Conservation (phyloP, 2,888 invertebrate species). For the Phengaris arion region DNA sequence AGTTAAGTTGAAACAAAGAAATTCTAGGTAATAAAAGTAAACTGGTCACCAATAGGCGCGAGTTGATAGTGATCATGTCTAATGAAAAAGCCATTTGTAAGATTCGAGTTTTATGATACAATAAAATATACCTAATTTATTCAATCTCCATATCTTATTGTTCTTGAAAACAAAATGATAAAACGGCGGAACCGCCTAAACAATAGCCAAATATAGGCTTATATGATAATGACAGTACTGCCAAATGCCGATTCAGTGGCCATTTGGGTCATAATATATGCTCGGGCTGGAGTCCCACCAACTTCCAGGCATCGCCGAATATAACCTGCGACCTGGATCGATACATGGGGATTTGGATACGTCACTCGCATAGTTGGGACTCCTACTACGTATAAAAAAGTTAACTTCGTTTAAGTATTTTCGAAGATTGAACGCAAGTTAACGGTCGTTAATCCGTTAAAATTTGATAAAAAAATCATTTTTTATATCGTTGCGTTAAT, state of each 20-base stretch:
- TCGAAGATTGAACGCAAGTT: too few species aligned
- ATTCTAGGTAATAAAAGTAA: background rate
- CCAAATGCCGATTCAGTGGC: constrained; percentile 23
- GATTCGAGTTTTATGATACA: background rate
- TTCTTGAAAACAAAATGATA: constrained; percentile 16
- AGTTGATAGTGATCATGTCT: background rate
- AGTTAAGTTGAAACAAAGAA: background rate
- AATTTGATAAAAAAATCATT: too few species aligned
- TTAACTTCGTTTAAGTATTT: too few species aligned
- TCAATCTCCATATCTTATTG: constrained; percentile 2
- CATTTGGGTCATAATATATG: constrained; percentile 32
- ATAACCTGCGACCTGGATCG: constrained; percentile 12
- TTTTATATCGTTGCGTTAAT: too few species aligned
- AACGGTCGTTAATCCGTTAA: too few species aligned
- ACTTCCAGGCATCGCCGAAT: background rate
- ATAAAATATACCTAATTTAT: constrained; percentile 15
- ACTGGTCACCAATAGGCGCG: background rate
- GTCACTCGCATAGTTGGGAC: background rate
- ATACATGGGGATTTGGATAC: background rate
- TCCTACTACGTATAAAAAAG: too few species aligned
- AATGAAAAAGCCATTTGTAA: background rate
- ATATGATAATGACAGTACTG: constrained; percentile 22
- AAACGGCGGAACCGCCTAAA: constrained; percentile 7
- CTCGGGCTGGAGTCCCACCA: constrained; percentile 10
- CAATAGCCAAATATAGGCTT: constrained; percentile 4